These are phyloP conservation scores for Poecile atricapillus DNA, from an alignment of 2,113 vertebrate species.

Conservation along the genomic window DNA sequence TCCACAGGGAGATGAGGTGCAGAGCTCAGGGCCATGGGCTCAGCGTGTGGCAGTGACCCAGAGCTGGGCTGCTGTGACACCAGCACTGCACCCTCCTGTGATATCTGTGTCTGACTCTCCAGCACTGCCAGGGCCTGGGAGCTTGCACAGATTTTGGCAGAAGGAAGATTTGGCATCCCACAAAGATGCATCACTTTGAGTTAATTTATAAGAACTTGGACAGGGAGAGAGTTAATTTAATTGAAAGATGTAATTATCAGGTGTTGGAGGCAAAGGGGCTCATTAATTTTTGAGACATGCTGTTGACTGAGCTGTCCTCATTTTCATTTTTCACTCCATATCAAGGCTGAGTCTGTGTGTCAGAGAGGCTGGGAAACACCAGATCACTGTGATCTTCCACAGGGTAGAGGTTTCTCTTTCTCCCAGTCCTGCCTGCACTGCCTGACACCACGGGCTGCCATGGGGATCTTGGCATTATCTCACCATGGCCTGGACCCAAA, in stretches of 20 bases:
- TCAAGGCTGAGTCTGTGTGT: constrained; percentile 11
- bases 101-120: not conserved
- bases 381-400: not conserved
- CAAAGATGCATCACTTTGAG: constrained; percentile 60
- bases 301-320: constrained; percentile 72
- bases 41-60: not conserved
- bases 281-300: constrained; percentile 76
- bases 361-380: not conserved
- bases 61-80: not conserved
- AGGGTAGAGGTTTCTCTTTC: not conserved
- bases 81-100: not conserved
- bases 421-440: not conserved
- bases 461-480: not conserved
- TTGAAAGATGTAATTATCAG: constrained; percentile 81
- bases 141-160: constrained; percentile 22
- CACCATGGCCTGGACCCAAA: not conserved
- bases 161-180: constrained; percentile 23
- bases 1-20: not conserved
- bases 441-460: not conserved
- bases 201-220: constrained; percentile 74
- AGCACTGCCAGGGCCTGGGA: not conserved
- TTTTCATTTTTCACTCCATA: constrained; percentile 72
- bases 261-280: constrained; percentile 74
- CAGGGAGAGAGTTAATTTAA: constrained; percentile 74
- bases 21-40: not conserved